Percentiles rank a stretch among this genome's conserved stretches.
Evolutionary conservation across 2,888 invertebrate genomes (phyloP).

Genomic region (Noctua janthe): DNA sequence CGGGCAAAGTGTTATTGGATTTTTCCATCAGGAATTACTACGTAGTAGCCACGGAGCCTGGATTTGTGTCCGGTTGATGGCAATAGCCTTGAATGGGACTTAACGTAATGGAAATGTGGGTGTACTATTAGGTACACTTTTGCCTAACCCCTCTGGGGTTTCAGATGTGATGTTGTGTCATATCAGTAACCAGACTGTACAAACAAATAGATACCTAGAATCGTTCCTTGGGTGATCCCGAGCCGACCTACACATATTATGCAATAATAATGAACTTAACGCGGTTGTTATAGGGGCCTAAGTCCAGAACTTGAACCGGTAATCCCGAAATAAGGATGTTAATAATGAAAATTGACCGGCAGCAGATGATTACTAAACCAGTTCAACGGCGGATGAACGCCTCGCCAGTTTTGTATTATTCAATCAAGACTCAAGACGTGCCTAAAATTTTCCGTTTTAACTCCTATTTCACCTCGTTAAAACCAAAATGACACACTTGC

Average conservation of each 20-base stretch:
- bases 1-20: too few species aligned
- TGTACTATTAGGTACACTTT: too few species aligned
- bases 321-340: conserved; percentile 28
- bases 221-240: not conserved
- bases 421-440: conserved; percentile 20
- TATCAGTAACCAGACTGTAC: not conserved
- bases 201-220: not conserved
- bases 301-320: not conserved
- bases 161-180: too few species aligned
- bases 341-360: conserved; percentile 27
- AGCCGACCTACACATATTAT: not conserved
- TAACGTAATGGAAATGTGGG: too few species aligned
- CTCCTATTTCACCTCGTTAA: conserved; percentile 3
- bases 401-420: conserved; percentile 23
- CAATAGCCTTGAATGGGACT: too few species aligned
- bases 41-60: too few species aligned
- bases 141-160: too few species aligned
- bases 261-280: not conserved
- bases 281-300: not conserved
- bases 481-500: not conserved
- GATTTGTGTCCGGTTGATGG: too few species aligned
- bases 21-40: too few species aligned
- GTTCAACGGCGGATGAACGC: conserved; percentile 21
- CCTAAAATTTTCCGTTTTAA: not conserved
- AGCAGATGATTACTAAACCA: conserved; percentile 23